Evolutionary conservation across 2,797 vertebrate species (phyloP), one percentile per base, ranked within the genome.

Genomic region (Spinibarbus caldwelli): DNA sequence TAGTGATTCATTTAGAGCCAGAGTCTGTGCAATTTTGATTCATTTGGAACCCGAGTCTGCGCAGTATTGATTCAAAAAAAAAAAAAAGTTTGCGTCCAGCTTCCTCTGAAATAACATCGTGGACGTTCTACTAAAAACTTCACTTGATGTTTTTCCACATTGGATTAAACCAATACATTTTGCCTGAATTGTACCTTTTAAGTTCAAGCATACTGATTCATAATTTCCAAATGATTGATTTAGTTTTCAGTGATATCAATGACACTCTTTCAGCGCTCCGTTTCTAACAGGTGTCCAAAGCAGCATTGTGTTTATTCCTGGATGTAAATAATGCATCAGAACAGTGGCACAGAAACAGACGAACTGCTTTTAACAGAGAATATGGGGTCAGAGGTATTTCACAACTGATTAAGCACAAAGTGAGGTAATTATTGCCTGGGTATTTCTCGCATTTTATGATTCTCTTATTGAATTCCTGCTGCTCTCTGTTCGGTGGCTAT

Each of bases 381-480:
- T 47, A n/a, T 45, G 67, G 72, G 57, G 83, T 72, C 84, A 85
- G 67, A 64, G 86, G 87, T 90, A 95, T 95, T 96, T 96, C 91
- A 95, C 93, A 94, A 95, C 92, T 90, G 93, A 95, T 96, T 96
- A 94, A 95, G 95, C 91, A 90, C 92, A 90, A 87, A 90, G 91
- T 91, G 91, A 93, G 92, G 87, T 88, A 93, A 89, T 95, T 94
- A 95, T 91, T 93, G 93, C 92, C 88, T 89, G 82, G 92, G 89
- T 92, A 91, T 96, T 96, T 95, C 92, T 93, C 17, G 93, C 92
- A 95, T 95, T 96, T 96, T 95, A 94, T 94, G 90, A 96, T 96
- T 96, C 94, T 93, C 91, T 94, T 94, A 92, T 95, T 94, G 94
- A 96, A 97, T 96, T 96, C 93, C 93, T 95, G 88, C 89, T 93